Evolutionary conservation across 2,888 invertebrate genomes (phyloP).

Genomic region (Electrophaes corylata): DNA sequence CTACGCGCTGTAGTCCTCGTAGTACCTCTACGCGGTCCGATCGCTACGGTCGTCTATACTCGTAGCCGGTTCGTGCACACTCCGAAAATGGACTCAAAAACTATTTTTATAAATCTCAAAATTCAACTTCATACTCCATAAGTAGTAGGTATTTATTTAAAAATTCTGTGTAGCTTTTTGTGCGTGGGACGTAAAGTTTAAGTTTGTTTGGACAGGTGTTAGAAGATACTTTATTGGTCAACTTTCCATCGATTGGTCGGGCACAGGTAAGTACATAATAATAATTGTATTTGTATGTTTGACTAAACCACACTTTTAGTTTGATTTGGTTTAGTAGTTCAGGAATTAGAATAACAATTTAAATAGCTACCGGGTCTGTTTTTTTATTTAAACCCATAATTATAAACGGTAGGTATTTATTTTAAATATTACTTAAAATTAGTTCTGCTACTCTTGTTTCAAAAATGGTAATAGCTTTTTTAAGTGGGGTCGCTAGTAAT

Average conservation of each 20-base stretch:
- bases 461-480: no score
- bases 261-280: conserved; percentile 7
- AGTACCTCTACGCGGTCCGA: conserved; percentile 56
- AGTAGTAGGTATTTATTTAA: not conserved
- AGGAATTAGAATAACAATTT: no score
- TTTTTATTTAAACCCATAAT: no score
- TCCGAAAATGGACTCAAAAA: conserved; percentile 36
- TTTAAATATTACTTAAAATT: no score
- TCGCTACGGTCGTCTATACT: conserved; percentile 59
- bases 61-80: conserved; percentile 32
- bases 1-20: conserved; percentile 45
- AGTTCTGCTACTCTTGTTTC: no score
- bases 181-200: conserved; percentile 3
- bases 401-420: no score
- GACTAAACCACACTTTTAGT: no score
- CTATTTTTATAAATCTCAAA: conserved; percentile 21
- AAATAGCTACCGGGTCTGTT: no score
- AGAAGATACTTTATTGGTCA: conserved; percentile 8
- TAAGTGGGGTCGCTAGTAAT: no score
- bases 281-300: not conserved
- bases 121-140: not conserved
- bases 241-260: conserved; percentile 17
- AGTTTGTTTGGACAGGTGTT: not conserved
- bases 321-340: not conserved
- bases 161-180: conserved; percentile 1